phyloP scores from a whole-genome alignment of 2,888 invertebrate genomes.

The Temnothorax unifasciatus region DNA sequence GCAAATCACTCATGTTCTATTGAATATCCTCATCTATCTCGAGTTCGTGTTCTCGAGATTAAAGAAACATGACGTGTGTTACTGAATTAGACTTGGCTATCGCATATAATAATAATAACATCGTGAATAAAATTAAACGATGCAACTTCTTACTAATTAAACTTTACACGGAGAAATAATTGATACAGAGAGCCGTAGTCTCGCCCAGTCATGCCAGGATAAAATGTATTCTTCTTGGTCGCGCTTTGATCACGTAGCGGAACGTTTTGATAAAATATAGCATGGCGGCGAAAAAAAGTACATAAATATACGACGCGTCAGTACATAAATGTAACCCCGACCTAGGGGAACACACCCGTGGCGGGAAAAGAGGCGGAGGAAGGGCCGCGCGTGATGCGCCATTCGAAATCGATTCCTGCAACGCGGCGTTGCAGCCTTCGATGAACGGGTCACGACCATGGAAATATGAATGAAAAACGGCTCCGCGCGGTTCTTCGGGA shows the following conservation, averaged over 20 bases:
- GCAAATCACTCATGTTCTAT: conserved; percentile 59
- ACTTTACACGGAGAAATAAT: conserved; percentile 9
- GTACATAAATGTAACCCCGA: conserved; percentile 82
- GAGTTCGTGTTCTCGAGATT: background rate
- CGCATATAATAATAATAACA: background rate
- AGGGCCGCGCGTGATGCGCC: conserved; percentile 71
- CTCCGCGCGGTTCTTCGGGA: conserved; percentile 81
- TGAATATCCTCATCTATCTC: conserved; percentile 12
- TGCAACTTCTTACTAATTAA: conserved; percentile 6
- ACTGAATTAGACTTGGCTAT: background rate
- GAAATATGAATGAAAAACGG: conserved; percentile 82
- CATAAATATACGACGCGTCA: conserved; percentile 58
- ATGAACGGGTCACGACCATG: conserved; percentile 80
- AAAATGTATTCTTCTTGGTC: conserved; percentile 31
- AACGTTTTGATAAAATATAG: conserved; percentile 67
- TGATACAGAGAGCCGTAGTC: background rate
- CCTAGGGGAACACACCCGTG: conserved; percentile 79
- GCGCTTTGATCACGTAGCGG: conserved; percentile 46
- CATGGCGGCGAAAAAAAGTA: conserved; percentile 63
- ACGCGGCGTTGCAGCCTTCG: conserved; percentile 79
- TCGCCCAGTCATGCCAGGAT: background rate
- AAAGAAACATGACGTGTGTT: conserved; percentile 1
- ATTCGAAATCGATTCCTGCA: conserved; percentile 82
- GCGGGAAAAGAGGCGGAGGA: conserved; percentile 72
- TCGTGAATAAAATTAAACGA: background rate